Conservation (phyloP, 2,888 invertebrate species). For the Drosophila niveifrons region DNA sequence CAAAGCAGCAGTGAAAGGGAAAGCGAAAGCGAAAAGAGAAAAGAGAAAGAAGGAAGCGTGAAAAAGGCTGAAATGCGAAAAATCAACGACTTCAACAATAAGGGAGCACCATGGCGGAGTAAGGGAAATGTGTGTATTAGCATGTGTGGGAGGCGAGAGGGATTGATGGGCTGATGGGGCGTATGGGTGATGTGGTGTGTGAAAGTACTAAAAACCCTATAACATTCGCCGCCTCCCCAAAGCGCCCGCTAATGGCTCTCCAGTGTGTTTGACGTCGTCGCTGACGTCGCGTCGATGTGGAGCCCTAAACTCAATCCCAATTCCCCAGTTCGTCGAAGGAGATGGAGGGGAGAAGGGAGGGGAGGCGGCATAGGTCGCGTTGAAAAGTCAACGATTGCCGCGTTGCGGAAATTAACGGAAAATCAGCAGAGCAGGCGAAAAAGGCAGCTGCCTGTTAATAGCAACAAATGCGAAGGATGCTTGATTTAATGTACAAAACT, state of each 20-base stretch:
- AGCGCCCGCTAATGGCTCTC: constrained; percentile 73
- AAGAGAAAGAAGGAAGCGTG: constrained; percentile 46
- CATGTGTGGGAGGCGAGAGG: constrained; percentile 42
- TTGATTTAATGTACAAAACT: constrained; percentile 80
- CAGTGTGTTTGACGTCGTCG: constrained; percentile 62
- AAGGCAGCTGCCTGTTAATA: constrained; percentile 62
- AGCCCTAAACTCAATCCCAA: neutral
- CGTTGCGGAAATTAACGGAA: constrained; percentile 81
- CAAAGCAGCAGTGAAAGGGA: constrained; percentile 39
- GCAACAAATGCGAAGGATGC: constrained; percentile 76
- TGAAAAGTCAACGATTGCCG: constrained; percentile 81
- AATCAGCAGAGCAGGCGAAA: constrained; percentile 66
- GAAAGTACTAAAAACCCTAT: constrained; percentile 47
- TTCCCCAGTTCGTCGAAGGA: constrained; percentile 23
- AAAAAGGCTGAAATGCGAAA: constrained; percentile 75
- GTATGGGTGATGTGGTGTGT: constrained; percentile 13
- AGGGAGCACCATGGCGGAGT: constrained; percentile 42
- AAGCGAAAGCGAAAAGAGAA: constrained; percentile 1
- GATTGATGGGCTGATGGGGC: neutral
- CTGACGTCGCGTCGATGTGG: constrained; percentile 1
- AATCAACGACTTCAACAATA: constrained; percentile 69
- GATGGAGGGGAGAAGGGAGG: neutral
- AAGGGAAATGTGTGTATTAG: constrained; percentile 51
- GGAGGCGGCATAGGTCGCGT: constrained; percentile 40
- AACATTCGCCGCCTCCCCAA: constrained; percentile 42